Base-by-base conservation (phyloP, 2,113 vertebrate species). In the Cyanoderma ruficeps region DNA sequence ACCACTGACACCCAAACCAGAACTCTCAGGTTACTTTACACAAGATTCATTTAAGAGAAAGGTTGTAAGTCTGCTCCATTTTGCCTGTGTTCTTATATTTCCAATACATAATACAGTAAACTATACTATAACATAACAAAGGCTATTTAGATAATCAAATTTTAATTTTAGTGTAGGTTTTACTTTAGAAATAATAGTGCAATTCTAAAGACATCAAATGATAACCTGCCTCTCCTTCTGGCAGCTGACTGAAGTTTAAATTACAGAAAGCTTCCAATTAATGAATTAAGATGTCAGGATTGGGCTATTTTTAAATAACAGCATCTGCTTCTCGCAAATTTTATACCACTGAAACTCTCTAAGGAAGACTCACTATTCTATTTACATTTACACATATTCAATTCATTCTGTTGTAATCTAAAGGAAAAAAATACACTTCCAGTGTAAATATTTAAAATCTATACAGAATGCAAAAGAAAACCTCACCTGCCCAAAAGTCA, bases 401-500 rank as follows among this genome's bases (percentile, higher is more conserved):
- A 69, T 78, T 96, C 92, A 94, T 39, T 95, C 94, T 71, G 30
- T 39, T 95, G 60, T 31, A 93, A 97, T 46, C 71, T 87, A 94
- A 96, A 94, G 56, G 28, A 93, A 97, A 87, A 88, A 91, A 87
- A 81, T 72, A 83, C 37, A 67, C 70, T 89, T 92, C 76, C 75
- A 96, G 94, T 59, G 80, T 83, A 96, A 97, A 96, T 80, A 94
- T 76, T 64, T 75, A 53, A 95, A 93, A 90, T 83, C 92, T 83
- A 87, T 22, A 91, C 70, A 57, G 75, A 92, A 95, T 64, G 81
- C 44, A 91, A 93, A 93, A 92, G 82, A 94, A 92, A 8, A 10
- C 10, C 12, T 39, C 69, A 72, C 49, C 83, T 65, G 30, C 6
- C 30, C 41, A 87, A 18, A 82, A 88, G 59, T 55, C 50, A 72